These are phyloP conservation scores for Luperina nickerlii DNA, from an alignment of 2,888 invertebrate genomes.

Conservation along the genomic window DNA sequence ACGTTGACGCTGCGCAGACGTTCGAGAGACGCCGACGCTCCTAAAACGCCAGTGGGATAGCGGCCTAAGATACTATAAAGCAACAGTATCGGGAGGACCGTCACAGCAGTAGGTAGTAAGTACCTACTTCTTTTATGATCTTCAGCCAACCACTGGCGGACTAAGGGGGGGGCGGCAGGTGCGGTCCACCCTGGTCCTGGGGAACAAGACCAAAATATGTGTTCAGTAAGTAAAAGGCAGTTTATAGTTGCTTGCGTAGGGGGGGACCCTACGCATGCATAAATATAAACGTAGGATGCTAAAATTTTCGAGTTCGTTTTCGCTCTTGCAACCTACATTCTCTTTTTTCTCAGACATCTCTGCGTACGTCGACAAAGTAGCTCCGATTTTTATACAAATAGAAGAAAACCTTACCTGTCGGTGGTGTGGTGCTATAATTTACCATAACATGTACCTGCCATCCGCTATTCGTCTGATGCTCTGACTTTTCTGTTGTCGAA, in stretches of 20 bases:
- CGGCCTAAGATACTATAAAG: neutral
- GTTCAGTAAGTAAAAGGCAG: neutral
- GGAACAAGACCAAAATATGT: neutral
- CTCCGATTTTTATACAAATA: neutral
- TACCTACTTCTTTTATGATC: neutral
- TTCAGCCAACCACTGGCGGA: neutral
- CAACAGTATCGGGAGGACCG: neutral
- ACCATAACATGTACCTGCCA: neutral
- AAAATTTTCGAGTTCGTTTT: neutral
- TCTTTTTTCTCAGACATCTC: neutral
- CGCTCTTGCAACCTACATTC: neutral
- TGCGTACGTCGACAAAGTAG: neutral
- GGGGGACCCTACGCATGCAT: neutral
- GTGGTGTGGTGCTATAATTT: neutral
- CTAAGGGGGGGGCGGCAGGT: neutral
- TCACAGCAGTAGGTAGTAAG: slow-evolving; percentile 2
- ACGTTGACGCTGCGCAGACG: too few relatives aligned
- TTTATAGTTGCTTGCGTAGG: neutral
- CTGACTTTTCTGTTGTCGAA: neutral
- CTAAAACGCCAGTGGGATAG: too few relatives aligned
- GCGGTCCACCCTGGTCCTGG: neutral
- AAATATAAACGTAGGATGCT: neutral
- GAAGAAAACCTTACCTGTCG: too few relatives aligned
- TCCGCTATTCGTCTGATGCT: neutral
- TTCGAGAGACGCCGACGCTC: too few relatives aligned